Evolutionary conservation across 1,140 invertebrate species (phyloP), one percentile per base, ranked within the genome.

Genomic region (Drosophila murphyi): DNA sequence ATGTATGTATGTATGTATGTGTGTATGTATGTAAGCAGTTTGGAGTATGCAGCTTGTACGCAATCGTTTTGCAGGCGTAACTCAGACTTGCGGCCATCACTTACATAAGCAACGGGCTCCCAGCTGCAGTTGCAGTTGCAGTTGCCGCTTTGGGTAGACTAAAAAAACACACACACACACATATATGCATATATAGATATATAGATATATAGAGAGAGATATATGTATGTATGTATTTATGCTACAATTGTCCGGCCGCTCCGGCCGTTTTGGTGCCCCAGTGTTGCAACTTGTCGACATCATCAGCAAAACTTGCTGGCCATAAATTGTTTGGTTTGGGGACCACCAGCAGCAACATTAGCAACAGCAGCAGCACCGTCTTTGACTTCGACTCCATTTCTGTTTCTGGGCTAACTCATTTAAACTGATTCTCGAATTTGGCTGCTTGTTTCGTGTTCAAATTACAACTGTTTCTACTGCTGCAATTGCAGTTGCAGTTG

Each of bases 271-370:
- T 43, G 39, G 10, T 76, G 60, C 37, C 54, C 48, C 48, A 62
- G 82, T 86, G 82, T 85, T 82, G 82, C 78, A 85, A 87, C 78
- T 75, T 65, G 74, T 81, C 51, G 80, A 75, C 80, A 68, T 72
- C 74, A 80, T 69, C 67, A 62, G 62, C 63, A 43, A 56, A 69
- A 57, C 54, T 67, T 67, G 55, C 62, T 72, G 63, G 70, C 63
- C 59, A 72, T 60, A 72, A 72, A 72, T 60, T 72, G 67, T 35
- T 20, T 20, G 50, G 60, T 34, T 45, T 28, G 28, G 50, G 39
- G 29, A 43, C 39, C 54, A 48, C 3, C 68, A 65, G 8, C 54
- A 51, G 34, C 59, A 62, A 0, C 51, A 8, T 8, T 41, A 45
- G n/a, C n/a, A 34, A 4, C 37, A 12, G 6, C 43, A 65, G 31